Conservation (phyloP, 2,888 invertebrate species). For the Camponotus fellah region DNA sequence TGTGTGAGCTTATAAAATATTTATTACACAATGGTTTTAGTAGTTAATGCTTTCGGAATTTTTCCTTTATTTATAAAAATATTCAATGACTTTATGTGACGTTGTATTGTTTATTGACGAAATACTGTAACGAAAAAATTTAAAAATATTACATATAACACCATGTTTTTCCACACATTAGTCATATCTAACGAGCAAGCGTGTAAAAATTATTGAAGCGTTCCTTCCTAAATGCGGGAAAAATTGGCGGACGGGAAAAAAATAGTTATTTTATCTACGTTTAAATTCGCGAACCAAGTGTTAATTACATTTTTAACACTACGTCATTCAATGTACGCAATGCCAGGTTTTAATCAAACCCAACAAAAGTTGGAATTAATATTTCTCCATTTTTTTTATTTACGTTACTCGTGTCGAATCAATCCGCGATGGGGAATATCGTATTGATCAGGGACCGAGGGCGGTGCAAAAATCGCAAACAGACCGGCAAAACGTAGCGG, state of each 20-base stretch:
- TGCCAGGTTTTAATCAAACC: slow-evolving; percentile 1
- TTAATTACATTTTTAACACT: background rate
- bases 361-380: background rate
- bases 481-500: slow-evolving; percentile 25
- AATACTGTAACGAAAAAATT: background rate
- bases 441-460: background rate
- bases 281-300: background rate
- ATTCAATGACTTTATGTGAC: background rate
- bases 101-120: slow-evolving; percentile 6
- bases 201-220: background rate
- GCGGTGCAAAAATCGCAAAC: slow-evolving; percentile 49
- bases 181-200: background rate
- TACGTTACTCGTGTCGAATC: slow-evolving; percentile 17
- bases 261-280: background rate
- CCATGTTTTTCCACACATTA: background rate
- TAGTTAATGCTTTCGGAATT: slow-evolving; percentile 13
- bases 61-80: slow-evolving; percentile 14
- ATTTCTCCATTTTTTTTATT: slow-evolving; percentile 27
- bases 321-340: background rate
- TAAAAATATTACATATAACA: background rate
- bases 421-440: slow-evolving; percentile 28
- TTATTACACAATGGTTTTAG: background rate
- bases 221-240: background rate
- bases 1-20: slow-evolving; percentile 9
- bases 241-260: background rate